Conservation (phyloP, 1,140 invertebrate species). For the Zaprionus africanus region DNA sequence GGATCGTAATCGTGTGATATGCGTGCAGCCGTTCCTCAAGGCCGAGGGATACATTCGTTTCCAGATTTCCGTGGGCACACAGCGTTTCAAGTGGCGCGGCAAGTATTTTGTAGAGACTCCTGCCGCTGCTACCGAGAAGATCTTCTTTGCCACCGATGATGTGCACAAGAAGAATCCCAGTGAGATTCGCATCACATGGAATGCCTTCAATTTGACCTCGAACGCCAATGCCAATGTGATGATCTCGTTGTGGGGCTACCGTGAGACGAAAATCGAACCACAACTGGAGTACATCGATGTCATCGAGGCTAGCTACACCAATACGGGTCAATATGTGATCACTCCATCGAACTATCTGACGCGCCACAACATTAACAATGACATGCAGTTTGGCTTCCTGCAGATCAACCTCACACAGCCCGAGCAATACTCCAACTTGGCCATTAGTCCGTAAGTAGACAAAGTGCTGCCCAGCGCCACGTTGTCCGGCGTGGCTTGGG, state of each 20-base stretch:
- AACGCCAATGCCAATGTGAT: constrained; percentile 90
- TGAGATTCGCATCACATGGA: constrained; percentile 92
- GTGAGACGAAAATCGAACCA: constrained; percentile 90
- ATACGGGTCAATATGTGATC: constrained; percentile 89
- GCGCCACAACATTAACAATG: constrained; percentile 88
- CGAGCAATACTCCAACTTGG: constrained; percentile 88
- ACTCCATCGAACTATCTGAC: constrained; percentile 88
- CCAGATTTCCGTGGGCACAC: constrained; percentile 93
- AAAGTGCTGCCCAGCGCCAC: constrained; percentile 20
- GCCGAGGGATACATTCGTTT: constrained; percentile 96
- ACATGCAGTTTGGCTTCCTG: constrained; percentile 95
- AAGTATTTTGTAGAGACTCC: constrained; percentile 96
- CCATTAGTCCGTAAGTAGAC: constrained; percentile 92
- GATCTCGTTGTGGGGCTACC: constrained; percentile 94
- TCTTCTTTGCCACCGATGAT: constrained; percentile 90
- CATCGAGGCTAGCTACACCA: constrained; percentile 87
- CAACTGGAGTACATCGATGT: constrained; percentile 87
- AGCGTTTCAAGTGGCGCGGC: constrained; percentile 95
- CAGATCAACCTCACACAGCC: constrained; percentile 95
- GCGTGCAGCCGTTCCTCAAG: constrained; percentile 94
- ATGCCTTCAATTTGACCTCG: constrained; percentile 92
- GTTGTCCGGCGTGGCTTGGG: neutral
- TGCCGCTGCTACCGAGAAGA: constrained; percentile 92
- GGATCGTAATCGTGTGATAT: constrained; percentile 93
- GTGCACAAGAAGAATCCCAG: constrained; percentile 90